Evolutionary conservation across 2,888 invertebrate genomes (phyloP), one percentile per base, ranked within the genome.

Genomic region (Diarsia dahlii): DNA sequence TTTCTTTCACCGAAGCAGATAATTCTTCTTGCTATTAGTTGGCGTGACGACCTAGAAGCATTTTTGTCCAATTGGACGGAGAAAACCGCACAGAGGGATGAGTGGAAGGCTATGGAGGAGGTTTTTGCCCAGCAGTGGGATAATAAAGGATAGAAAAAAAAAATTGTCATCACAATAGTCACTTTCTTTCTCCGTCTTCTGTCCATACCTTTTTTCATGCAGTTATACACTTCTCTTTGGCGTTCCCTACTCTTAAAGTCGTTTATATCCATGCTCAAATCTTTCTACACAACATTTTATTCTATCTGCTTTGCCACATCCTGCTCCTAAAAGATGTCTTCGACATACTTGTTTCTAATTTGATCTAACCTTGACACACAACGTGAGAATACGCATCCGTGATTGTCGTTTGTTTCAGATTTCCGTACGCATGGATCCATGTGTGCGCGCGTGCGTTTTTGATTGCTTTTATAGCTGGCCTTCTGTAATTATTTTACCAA

Each of bases 401-500:
- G 13, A 56, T 6, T 3, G 15, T 58, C 23, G 0, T 23, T 28
- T 58, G 13, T 15, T 58, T 15, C 2, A 6, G 5, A 23, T 56
- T 13, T 13, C n/a, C 12, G 5, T 56, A 13, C 23, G 23, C 13
- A 23, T 13, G 23, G 12, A 2, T 3, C 2, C 23, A 23, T 12
- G 18, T 46, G n/a, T 74, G 13, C 10, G 23, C 48, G 46, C 15
- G 18, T 20, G 12, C 2, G 12, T 54, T 23, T 34, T 15, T 0
- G 1, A 0, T 23, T 0, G 3, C 10, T 28, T 15, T 23, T 39
- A 6, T 0, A 62, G 1, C 23, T 0, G 12, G 4, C 45, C 81
- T 77, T 74, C 77, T 78, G 74, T 23, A 8, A 3, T 20, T 18
- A n/a, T n/a, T n/a, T n/a, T n/a, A 13, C 0, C 6, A 20, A 34